These are phyloP conservation scores for Pemphigus obesinymphae DNA, from an alignment of 1,140 invertebrate species.

Conservation along the genomic window DNA sequence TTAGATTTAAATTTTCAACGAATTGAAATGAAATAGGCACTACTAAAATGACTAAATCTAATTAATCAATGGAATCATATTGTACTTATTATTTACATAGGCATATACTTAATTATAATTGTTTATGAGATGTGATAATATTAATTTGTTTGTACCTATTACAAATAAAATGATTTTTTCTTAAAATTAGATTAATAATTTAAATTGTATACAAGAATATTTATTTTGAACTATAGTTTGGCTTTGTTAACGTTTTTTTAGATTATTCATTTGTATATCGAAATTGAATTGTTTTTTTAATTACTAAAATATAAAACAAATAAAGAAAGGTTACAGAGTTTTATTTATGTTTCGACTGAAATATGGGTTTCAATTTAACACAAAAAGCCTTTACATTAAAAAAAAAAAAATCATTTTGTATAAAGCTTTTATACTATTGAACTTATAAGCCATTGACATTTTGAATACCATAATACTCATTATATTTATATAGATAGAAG, in stretches of 20 bases:
- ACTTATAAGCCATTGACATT: conserved; percentile 11
- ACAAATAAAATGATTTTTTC: background rate
- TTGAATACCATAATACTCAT: background rate
- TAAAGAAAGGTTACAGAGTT: background rate
- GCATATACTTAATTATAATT: too few relatives aligned
- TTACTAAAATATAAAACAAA: background rate
- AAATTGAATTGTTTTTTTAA: background rate
- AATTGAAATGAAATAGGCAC: too few relatives aligned
- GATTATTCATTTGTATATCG: background rate
- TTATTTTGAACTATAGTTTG: background rate
- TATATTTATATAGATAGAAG: background rate
- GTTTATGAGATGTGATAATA: background rate
- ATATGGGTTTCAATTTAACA: background rate
- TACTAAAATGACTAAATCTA: too few relatives aligned
- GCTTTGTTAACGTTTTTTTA: background rate
- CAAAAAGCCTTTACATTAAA: background rate
- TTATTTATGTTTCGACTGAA: background rate
- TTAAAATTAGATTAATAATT: background rate
- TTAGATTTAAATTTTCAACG: too few relatives aligned
- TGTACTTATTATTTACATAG: background rate
- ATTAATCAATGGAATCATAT: background rate
- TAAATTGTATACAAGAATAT: background rate
- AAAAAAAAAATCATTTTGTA: background rate
- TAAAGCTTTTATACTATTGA: background rate
- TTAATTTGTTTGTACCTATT: background rate